Evolutionary conservation across 2,888 invertebrate species (phyloP).

Genomic region (Xestoiulus laeticollis): DNA sequence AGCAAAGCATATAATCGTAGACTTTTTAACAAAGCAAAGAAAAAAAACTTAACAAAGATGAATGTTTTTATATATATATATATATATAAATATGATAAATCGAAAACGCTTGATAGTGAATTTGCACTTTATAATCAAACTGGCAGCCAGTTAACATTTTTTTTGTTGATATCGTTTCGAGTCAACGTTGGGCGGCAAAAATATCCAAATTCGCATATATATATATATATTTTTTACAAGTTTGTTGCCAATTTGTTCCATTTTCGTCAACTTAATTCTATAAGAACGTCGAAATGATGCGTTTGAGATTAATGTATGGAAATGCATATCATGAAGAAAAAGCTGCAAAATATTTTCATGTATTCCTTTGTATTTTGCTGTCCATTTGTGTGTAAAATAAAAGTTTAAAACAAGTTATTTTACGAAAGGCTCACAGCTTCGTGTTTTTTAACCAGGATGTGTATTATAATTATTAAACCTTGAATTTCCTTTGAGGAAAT

Average conservation of each 20-base stretch:
- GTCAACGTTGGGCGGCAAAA: not conserved
- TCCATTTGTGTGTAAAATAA: conserved; percentile 45
- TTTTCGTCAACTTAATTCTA: not conserved
- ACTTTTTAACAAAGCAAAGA: not conserved
- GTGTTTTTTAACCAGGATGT: not conserved
- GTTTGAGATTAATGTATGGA: not conserved
- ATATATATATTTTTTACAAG: not conserved
- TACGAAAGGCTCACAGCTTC: not conserved
- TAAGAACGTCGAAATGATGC: not conserved
- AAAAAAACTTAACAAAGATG: conserved; percentile 13
- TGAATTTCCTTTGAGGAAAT: not conserved
- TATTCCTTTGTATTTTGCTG: conserved; percentile 45
- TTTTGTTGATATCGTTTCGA: not conserved
- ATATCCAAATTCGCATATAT: not conserved
- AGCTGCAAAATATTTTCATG: conserved; percentile 36
- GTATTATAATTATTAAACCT: not conserved
- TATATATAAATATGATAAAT: not conserved
- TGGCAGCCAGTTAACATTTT: conserved; percentile 8
- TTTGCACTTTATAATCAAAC: conserved; percentile 16
- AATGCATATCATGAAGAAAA: conserved; percentile 19
- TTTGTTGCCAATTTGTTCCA: not conserved
- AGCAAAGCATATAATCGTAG: not conserved
- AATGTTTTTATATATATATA: conserved; percentile 25
- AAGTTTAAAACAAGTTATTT: conserved; percentile 7
- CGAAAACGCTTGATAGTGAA: not conserved